Base-by-base conservation (phyloP, 2,888 invertebrate species). In the Tineola bisselliella region DNA sequence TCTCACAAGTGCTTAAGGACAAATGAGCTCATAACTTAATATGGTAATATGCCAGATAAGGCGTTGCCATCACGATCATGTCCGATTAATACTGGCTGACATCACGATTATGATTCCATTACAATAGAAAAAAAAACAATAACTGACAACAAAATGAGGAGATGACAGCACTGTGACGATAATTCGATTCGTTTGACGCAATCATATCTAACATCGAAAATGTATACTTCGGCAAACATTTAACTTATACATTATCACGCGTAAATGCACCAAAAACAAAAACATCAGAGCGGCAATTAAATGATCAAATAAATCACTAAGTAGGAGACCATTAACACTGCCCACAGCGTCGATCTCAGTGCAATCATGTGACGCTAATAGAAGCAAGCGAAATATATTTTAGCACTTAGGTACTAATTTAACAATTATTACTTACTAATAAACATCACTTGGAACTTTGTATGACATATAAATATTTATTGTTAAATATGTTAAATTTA, bases 351-450 rank as follows among this genome's bases (percentile, higher is more conserved):
- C 71, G 70, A 70, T 58, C n/a, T 33, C 70, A 73, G 70, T 74
- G 72, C 75, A 76, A 77, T 79, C 77, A 76, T 75, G 71, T 68
- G 67, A 74, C 70, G 77, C 76, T 80, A 79, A 81, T 78, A 75
- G 77, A 76, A 69, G 66, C 66, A 72, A 66, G 73, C 70, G 69
- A 71, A 77, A 71, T 76, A 68, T 67, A 75, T 83, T 81, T 84
- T 81, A 82, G 81, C 82, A 80, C 77, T 69, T 79, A 72, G 70
- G 69, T 77, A 77, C 79, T 83, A 83, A 84, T 78, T 25, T 69
- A 77, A 74, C 77, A 79, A 83, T 79, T 77, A 79, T 73, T 72
- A 75, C 72, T 70, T 66, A 69, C 66, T 18, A 66, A 67, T 33
- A 33, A 33, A 58, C 33, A 58, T 54, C 25, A 12, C 25, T 54